phyloP scores from a whole-genome alignment of 2,888 invertebrate genomes.

The Euzophera pinguis region DNA sequence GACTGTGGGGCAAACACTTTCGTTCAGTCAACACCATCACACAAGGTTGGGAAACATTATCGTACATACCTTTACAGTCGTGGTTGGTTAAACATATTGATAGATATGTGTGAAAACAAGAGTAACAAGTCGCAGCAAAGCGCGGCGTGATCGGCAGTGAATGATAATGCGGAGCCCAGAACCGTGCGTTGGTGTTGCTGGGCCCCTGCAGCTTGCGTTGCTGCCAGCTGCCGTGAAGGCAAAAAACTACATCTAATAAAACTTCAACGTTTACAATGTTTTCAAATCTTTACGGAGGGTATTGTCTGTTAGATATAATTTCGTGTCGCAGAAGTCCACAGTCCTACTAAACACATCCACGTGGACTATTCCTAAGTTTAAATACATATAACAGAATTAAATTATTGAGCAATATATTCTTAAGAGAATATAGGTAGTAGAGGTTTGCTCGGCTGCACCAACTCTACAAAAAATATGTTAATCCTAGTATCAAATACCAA shows the following conservation, averaged over 20 bases:
- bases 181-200: slow-evolving; percentile 52
- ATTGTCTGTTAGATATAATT: slow-evolving; percentile 78
- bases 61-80: slow-evolving; percentile 37
- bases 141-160: slow-evolving; percentile 36
- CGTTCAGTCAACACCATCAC: slow-evolving; percentile 63
- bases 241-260: slow-evolving; percentile 74
- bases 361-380: slow-evolving; percentile 72
- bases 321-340: slow-evolving; percentile 64
- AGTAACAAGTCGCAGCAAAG: slow-evolving; percentile 16
- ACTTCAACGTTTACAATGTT: slow-evolving; percentile 63
- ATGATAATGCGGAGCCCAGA: slow-evolving; percentile 44
- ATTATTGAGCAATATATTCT: slow-evolving; percentile 78
- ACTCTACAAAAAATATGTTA: slow-evolving; percentile 71
- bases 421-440: slow-evolving; percentile 76
- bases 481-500: slow-evolving; percentile 72
- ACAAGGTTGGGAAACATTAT: slow-evolving; percentile 56
- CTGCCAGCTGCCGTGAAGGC: slow-evolving; percentile 65
- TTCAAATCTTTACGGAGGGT: slow-evolving; percentile 73
- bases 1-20: slow-evolving; percentile 70
- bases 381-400: slow-evolving; percentile 75
- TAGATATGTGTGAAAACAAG: slow-evolving; percentile 2
- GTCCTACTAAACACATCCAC: slow-evolving; percentile 56
- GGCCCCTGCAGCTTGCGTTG: slow-evolving; percentile 61
- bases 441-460: slow-evolving; percentile 79
- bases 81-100: not conserved